Base-by-base conservation (phyloP, 2,113 vertebrate species). In the Ophiodon elongatus region DNA sequence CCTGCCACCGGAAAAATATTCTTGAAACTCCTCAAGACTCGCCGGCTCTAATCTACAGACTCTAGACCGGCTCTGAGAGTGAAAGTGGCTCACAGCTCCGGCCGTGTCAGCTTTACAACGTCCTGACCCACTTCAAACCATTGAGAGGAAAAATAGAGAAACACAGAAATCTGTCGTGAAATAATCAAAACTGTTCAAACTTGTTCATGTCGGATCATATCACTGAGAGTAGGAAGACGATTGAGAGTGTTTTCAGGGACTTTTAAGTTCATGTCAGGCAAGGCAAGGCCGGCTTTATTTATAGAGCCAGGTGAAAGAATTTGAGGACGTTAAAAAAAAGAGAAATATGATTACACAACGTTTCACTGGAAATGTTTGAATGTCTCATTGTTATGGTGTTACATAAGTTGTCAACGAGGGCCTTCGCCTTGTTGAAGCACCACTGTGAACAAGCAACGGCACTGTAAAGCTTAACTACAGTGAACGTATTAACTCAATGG, bases 341-440 rank as follows among this genome's bases (percentile, higher is more conserved):
- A 35, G 1, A n/a, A 56, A 62, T 70, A 21, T 56, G 50, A 47
- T 72, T 60, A 73, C 41, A 23, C 31, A 73, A 60, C 52, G 59
- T 52, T 57, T 59, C 8, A 8, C 47, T 27, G 3, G 8, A 59
- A 64, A 54, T 64, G 11, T 54, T 70, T 41, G 25, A 41, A 70
- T 64, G 23, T 76, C 29, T 27, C 57, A 10, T 39, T 56, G 10
- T 59, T 10, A n/a, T 37, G 7, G 70, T 29, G 31, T 77, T 77
- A 39, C 50, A 50, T 73, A 72, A 71, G 31, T 37, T 45, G 7
- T 37, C 73, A 65, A n/a, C n/a, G n/a, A 15, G 27, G 23, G 27
- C 56, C 23, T 50, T 47, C 11, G 2, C 52, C 50, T 43, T 2
- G 2, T 23, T 21, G 50, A 27, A 43, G 17, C 35, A n/a, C 63